These are phyloP conservation scores for Phylloscopus whistleri DNA, from an alignment of 2,113 vertebrate genomes.

Conservation along the genomic window DNA sequence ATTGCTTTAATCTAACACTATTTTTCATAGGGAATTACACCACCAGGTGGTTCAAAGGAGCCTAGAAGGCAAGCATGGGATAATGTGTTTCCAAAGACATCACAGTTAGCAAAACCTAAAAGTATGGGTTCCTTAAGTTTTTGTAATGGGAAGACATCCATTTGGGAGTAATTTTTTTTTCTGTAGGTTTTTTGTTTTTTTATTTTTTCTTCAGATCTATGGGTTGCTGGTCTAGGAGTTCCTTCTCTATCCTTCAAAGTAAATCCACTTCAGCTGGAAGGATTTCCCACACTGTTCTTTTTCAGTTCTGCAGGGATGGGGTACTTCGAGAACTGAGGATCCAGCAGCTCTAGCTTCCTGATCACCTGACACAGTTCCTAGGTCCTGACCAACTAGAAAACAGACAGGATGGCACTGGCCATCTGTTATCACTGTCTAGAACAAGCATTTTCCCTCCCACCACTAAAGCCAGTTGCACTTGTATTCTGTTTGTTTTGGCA, in stretches of 20 bases:
- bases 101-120: background rate
- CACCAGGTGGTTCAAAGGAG: background rate
- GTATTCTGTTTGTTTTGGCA: background rate
- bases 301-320: background rate
- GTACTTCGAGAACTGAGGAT: background rate
- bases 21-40: background rate
- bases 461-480: background rate
- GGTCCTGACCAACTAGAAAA: background rate
- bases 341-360: background rate
- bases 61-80: background rate
- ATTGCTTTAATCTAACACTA: background rate
- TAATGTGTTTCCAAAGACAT: background rate
- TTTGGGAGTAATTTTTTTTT: background rate
- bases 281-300: background rate
- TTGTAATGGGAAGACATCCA: background rate
- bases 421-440: background rate
- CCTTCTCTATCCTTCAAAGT: background rate
- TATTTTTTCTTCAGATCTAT: background rate
- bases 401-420: background rate
- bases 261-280: background rate
- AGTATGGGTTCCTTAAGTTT: background rate
- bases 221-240: background rate
- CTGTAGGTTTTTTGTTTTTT: no score
- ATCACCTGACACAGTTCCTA: fast-evolving
- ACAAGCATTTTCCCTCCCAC: background rate